Evolutionary conservation across 2,888 invertebrate genomes (phyloP).

Genomic region (Caenorhabditis sp.): DNA sequence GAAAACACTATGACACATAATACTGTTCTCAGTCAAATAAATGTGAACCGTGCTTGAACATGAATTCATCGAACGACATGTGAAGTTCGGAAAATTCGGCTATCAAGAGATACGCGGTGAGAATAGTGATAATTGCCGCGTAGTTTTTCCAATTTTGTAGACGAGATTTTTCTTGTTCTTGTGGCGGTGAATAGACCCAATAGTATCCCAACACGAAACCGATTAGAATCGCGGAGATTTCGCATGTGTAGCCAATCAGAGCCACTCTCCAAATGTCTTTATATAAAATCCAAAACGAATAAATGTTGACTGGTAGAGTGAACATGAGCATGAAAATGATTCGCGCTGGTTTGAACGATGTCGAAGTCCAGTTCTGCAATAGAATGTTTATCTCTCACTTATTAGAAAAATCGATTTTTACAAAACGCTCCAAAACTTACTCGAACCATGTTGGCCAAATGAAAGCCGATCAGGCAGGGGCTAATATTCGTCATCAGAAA

Average conservation of each 20-base stretch:
- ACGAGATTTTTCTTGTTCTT: not conserved
- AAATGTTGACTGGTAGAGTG: not conserved
- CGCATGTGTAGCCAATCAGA: not conserved
- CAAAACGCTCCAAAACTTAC: not conserved
- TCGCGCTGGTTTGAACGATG: no score
- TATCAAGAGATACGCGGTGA: not conserved
- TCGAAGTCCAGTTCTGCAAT: no score
- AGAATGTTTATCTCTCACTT: no score
- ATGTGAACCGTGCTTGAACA: no score
- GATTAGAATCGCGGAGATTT: not conserved
- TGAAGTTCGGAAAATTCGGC: slow-evolving; percentile 2
- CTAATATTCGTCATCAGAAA: no score
- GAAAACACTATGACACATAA: no score
- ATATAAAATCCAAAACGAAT: no score
- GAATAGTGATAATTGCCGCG: not conserved
- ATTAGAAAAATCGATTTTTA: no score
- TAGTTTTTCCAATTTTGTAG: not conserved
- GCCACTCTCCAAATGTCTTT: no score
- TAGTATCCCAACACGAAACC: not conserved
- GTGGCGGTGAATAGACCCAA: not conserved
- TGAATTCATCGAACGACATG: not conserved
- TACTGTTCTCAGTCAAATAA: no score
- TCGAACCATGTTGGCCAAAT: not conserved
- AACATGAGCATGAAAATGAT: not conserved
- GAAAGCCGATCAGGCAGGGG: not conserved